A percentile compares a stretch with the other conserved stretches of the same genome.
Evolutionary conservation across 2,888 invertebrate species (phyloP).

Genomic region (Poecilus cupreus): DNA sequence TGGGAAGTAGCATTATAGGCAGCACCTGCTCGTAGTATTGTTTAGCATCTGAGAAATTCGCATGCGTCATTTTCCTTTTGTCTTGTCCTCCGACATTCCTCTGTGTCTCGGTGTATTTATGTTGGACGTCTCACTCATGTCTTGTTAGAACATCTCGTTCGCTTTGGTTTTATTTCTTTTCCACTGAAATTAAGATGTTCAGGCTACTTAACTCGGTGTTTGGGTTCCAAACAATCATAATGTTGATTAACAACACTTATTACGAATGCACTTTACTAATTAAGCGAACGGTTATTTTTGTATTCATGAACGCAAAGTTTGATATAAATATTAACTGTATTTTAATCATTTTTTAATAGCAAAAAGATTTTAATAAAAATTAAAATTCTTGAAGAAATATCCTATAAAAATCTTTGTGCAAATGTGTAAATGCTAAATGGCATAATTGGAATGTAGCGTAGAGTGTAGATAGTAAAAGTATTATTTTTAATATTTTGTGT

Average conservation of each 20-base stretch:
- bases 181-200: neutral
- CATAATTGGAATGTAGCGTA: too few relatives aligned
- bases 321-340: too few relatives aligned
- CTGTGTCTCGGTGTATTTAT: constrained; percentile 5
- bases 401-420: neutral
- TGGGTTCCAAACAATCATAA: too few relatives aligned
- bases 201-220: neutral
- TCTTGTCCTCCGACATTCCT: neutral
- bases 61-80: neutral
- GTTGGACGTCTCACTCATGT: neutral
- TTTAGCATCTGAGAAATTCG: neutral
- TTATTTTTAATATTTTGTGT: neutral
- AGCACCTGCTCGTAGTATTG: neutral
- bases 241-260: too few relatives aligned
- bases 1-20: neutral
- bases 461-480: too few relatives aligned
- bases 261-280: too few relatives aligned
- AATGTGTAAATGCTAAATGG: neutral
- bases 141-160: neutral
- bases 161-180: neutral
- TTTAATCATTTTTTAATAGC: too few relatives aligned
- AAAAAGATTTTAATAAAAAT: too few relatives aligned
- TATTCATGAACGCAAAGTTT: too few relatives aligned
- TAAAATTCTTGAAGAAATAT: neutral
- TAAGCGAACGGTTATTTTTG: too few relatives aligned